phyloP scores from a whole-genome alignment of 2,888 invertebrate species.

The Drosophila affinis region DNA sequence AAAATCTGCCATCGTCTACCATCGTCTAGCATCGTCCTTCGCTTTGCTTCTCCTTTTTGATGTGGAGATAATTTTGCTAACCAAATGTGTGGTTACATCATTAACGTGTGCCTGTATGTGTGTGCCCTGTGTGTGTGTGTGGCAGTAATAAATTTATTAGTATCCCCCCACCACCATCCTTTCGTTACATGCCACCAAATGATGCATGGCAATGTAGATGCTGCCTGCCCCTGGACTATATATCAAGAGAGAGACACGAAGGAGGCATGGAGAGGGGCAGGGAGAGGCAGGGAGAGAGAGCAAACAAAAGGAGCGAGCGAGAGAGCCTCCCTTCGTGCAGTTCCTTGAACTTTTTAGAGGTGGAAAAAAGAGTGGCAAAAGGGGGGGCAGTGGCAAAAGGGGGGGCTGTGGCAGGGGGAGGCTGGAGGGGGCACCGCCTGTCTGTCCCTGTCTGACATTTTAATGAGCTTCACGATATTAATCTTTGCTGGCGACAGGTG shows the following conservation, averaged over 20 bases:
- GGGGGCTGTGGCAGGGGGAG: no score
- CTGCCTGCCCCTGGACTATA: constrained; percentile 40
- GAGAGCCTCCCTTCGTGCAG: constrained; percentile 25
- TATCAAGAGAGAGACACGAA: constrained; percentile 40
- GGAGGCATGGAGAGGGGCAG: no score
- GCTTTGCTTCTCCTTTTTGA: constrained; percentile 50
- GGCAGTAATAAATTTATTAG: constrained; percentile 73
- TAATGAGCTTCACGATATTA: constrained; percentile 79
- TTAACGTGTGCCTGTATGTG: constrained; percentile 62
- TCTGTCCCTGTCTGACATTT: constrained; percentile 60
- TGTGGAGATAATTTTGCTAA: constrained; percentile 74
- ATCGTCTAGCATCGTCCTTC: no score
- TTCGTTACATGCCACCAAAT: constrained; percentile 50
- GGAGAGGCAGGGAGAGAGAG: constrained; percentile 11
- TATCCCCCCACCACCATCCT: constrained; percentile 33
- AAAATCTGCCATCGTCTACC: constrained; percentile 51
- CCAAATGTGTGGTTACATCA: constrained; percentile 80
- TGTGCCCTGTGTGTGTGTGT: neutral
- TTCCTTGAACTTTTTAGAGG: constrained; percentile 71
- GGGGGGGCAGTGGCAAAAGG: neutral
- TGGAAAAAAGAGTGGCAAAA: neutral
- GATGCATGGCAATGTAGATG: constrained; percentile 60
- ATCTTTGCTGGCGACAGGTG: constrained; percentile 65
- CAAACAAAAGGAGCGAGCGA: neutral
- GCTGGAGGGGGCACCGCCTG: neutral